Conservation (phyloP, 2,797 vertebrate genomes). For the Aeoliscus strigatus region DNA sequence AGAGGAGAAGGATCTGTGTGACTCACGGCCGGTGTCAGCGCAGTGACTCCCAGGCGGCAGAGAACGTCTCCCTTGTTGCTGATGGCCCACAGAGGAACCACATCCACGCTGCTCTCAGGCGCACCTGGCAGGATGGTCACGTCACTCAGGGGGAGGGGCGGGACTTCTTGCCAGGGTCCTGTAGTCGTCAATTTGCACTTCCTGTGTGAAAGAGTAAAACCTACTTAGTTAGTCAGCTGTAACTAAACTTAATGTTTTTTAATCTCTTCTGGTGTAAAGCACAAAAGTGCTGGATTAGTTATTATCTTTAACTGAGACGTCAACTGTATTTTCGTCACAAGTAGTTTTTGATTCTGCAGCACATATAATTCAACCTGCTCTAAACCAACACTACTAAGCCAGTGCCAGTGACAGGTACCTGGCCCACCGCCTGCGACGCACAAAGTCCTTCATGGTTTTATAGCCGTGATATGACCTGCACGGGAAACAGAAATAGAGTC, state of each 20-base stretch:
- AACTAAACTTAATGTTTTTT: too few species aligned
- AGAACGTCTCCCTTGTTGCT: constrained; percentile 96
- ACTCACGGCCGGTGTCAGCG: constrained; percentile 86
- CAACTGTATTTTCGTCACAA: too few species aligned
- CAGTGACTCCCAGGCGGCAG: constrained; percentile 86
- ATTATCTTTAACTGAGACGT: too few species aligned
- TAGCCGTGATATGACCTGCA: constrained; percentile 89
- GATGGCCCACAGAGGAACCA: constrained; percentile 89
- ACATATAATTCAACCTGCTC: constrained; percentile 7
- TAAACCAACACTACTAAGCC: constrained; percentile 11
- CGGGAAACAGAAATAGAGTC: constrained; percentile 11
- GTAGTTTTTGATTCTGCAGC: background rate
- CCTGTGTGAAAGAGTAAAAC: constrained; percentile 59
- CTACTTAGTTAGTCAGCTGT: too few species aligned
- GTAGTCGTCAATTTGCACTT: constrained; percentile 93
- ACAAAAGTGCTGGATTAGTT: too few species aligned
- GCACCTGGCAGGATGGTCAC: constrained; percentile 84
- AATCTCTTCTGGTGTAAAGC: too few species aligned
- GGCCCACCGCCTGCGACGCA: constrained; percentile 93
- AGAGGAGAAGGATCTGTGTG: too few species aligned
- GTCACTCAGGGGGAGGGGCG: constrained; percentile 84
- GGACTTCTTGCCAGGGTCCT: constrained; percentile 94
- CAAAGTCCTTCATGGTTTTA: constrained; percentile 98
- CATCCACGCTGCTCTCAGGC: constrained; percentile 61
- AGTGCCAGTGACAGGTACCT: constrained; percentile 73